These are phyloP conservation scores for Sprattus sprattus DNA, from an alignment of 2,113 vertebrate genomes.

Conservation along the genomic window DNA sequence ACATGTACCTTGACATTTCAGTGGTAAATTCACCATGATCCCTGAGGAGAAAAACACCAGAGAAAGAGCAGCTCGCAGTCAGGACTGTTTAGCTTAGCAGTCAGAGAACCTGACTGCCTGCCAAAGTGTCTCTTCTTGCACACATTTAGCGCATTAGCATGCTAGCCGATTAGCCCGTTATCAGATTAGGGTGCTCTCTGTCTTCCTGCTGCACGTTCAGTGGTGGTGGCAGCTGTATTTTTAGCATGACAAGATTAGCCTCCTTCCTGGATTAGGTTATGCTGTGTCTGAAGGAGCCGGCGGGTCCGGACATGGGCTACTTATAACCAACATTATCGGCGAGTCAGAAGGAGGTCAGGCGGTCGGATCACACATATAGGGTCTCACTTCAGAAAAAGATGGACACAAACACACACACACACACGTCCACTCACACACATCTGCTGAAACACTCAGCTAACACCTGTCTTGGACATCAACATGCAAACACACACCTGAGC, in stretches of 20 bases:
- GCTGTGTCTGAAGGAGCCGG: conserved; percentile 43
- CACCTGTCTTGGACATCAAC: not conserved
- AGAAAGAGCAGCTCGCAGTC: not conserved
- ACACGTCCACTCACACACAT: not conserved
- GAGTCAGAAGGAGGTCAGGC: conserved; percentile 37
- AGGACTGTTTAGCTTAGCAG: not conserved
- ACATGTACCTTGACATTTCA: not conserved
- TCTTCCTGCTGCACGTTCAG: not conserved
- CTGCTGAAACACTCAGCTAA: not conserved
- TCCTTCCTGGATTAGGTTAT: conserved; percentile 39
- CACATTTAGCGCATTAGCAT: not conserved
- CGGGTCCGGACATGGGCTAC: conserved; percentile 47
- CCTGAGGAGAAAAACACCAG: not conserved
- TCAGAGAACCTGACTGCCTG: not conserved
- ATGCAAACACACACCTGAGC: not conserved
- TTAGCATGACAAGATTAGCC: conserved; percentile 55
- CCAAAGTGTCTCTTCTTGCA: not conserved
- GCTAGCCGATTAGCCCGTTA: not conserved
- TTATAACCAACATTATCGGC: conserved; percentile 41
- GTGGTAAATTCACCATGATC: not conserved
- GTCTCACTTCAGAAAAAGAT: not conserved
- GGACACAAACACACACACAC: not conserved
- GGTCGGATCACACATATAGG: conserved; percentile 39
- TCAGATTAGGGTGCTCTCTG: not conserved
- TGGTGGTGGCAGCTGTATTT: conserved; percentile 43